A percentile compares a stretch with the other conserved stretches of the same genome.
These are phyloP conservation scores for Salvelinus namaycush DNA, from an alignment of 2,113 vertebrate genomes.

Conservation along the genomic window DNA sequence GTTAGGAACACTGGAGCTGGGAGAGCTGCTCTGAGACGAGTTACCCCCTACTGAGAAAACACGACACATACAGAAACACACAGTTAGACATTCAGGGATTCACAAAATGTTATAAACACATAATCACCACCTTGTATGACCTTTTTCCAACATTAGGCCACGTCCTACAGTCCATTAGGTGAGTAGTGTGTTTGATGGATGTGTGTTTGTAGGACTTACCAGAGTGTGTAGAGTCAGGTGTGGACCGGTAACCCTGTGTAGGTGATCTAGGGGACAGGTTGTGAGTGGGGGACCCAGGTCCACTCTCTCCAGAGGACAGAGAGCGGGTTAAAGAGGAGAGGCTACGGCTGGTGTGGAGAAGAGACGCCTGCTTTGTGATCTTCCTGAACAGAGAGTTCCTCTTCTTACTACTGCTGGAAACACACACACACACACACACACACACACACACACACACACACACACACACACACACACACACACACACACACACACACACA, in stretches of 20 bases:
- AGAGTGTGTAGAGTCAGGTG: conserved; percentile 87
- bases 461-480: background rate
- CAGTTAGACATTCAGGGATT: background rate
- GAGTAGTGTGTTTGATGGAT: background rate
- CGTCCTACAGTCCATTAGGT: no score
- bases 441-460: background rate
- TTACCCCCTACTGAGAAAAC: conserved; percentile 82
- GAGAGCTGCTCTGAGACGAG: conserved; percentile 97
- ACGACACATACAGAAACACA: background rate
- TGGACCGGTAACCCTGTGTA: conserved; percentile 88
- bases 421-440: background rate
- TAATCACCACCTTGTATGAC: background rate
- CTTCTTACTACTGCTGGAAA: conserved; percentile 79
- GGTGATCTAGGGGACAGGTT: conserved; percentile 92
- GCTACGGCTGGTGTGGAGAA: conserved; percentile 94
- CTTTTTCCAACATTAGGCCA: no score
- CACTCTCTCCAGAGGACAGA: conserved; percentile 93
- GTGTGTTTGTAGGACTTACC: conserved; percentile 67
- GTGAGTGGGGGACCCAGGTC: conserved; percentile 92
- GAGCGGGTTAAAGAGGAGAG: conserved; percentile 94
- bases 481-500: background rate
- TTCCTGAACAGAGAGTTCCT: conserved; percentile 90
- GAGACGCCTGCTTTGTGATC: conserved; percentile 91
- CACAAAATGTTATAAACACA: background rate
- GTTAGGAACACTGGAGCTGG: conserved; percentile 94